A percentile compares a stretch with the other conserved stretches of the same genome.
Evolutionary conservation across 2,113 vertebrate species (phyloP).

Genomic region (Seriola rivoliana): DNA sequence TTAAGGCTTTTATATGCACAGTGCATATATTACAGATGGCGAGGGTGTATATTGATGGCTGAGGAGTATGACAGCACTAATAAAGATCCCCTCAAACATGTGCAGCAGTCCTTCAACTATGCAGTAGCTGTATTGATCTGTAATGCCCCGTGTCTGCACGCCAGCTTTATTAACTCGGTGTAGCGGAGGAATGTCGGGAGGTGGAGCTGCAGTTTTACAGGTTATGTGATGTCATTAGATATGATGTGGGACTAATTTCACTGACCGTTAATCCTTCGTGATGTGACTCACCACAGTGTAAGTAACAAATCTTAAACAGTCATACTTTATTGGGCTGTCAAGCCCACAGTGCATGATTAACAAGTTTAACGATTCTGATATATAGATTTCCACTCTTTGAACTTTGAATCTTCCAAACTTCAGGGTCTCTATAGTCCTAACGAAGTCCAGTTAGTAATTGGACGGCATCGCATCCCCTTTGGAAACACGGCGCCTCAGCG

Average conservation of each 20-base stretch:
- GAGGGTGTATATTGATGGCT: background rate
- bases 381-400: background rate
- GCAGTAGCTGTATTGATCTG: slow-evolving; percentile 41
- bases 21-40: background rate
- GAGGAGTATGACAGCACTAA: background rate
- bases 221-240: slow-evolving; percentile 1
- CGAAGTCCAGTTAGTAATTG: slow-evolving; percentile 24
- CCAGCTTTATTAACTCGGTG: background rate
- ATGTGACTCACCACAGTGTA: background rate
- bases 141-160: background rate
- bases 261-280: slow-evolving; percentile 20
- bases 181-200: background rate
- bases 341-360: background rate
- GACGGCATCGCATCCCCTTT: background rate
- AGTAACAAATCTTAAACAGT: background rate
- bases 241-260: slow-evolving; percentile 9
- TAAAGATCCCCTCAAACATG: slow-evolving; percentile 17
- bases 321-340: background rate
- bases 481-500: background rate
- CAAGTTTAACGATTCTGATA: background rate
- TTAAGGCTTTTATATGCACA: background rate
- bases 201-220: background rate
- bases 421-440: background rate
- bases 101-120: slow-evolving; percentile 17
- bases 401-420: slow-evolving; percentile 6